Base-by-base conservation (phyloP, 2,888 invertebrate genomes). In the Salticus scenicus region DNA sequence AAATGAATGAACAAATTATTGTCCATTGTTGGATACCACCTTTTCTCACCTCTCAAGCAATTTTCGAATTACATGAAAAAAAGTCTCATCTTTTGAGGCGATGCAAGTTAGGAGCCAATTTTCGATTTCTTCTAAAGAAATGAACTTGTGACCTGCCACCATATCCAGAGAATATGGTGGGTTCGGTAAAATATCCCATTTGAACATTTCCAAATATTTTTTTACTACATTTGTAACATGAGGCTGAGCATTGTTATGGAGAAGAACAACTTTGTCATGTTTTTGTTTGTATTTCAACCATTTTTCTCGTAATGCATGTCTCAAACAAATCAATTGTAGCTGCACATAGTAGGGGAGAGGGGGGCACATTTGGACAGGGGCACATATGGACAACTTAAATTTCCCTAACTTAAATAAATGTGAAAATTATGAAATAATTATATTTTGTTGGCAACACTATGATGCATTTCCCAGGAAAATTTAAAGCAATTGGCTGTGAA, bases 1-100 rank as follows among this genome's bases (percentile, higher is more conserved):
- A 64, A 64, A 28, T 64, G 27, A 64, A 64, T 64, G 28, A 64
- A 64, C 64, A 64, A 64, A 64, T 12, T 64, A 64, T 28, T 64
- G 51, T 64, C 64, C 27, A 64, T 20, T 24, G 64, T 27, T 64
- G 64, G 64, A 12, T 51, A 51, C 17, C 17, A 51, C 51, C 17
- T 51, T 51, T 51, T 20, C 17, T 17, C 20, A 5, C 17, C 51
- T 51, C 51, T 51, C 17, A n/a, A 5, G 17, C 17, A n/a, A 51
- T 51, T 51, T 51, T 51, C 17, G 51, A n/a, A 17, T 8, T 14
- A n/a, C n/a, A n/a, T n/a, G n/a, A n/a, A n/a, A n/a, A 41, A 41
- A 41, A 41, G 41, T 41, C 41, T 41, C 14, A 14, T 41, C 41
- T 51, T 51, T 51, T 51, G 51, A 51, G 51, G 51, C 17, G 5